phyloP scores from a whole-genome alignment of 2,113 vertebrate species.

The Dromiciops gliroides region DNA sequence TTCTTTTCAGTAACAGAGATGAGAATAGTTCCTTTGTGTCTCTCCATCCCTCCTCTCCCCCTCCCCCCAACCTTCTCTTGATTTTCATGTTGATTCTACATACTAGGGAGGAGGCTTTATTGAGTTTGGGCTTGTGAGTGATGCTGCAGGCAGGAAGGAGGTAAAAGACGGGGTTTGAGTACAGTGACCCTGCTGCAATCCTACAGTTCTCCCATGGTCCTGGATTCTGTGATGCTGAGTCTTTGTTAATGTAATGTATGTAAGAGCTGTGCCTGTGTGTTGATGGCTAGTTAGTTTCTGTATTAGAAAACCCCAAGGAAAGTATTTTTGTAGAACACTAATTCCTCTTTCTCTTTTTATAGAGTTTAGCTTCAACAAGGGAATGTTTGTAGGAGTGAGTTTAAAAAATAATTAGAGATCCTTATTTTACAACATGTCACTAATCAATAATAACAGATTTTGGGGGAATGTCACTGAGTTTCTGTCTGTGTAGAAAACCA shows the following conservation, averaged over 20 bases:
- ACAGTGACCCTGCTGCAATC: background rate
- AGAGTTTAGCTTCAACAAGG: conserved; percentile 32
- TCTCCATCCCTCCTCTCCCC: background rate
- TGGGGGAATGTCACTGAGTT: conserved; percentile 62
- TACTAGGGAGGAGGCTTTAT: background rate
- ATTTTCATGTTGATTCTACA: background rate
- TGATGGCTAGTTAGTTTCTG: conserved; percentile 33
- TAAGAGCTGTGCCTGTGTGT: background rate
- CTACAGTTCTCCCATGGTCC: background rate
- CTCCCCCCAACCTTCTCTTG: background rate
- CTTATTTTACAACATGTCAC: conserved; percentile 60
- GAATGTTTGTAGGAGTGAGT: conserved; percentile 32
- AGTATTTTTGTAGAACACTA: conserved; percentile 16
- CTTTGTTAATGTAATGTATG: background rate
- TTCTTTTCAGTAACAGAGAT: background rate
- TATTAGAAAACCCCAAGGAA: conserved; percentile 33
- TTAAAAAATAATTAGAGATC: conserved; percentile 52
- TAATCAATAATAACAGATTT: conserved; percentile 57
- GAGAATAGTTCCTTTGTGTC: conserved; percentile 7
- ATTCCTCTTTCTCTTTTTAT: conserved; percentile 30
- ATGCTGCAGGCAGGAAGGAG: conserved; percentile 8
- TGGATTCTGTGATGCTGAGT: background rate
- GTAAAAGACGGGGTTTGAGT: background rate
- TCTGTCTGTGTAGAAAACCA: conserved; percentile 64
- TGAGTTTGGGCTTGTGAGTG: background rate